These are phyloP conservation scores for Phocides pigmalion DNA, from an alignment of 1,140 invertebrate species.

Conservation along the genomic window DNA sequence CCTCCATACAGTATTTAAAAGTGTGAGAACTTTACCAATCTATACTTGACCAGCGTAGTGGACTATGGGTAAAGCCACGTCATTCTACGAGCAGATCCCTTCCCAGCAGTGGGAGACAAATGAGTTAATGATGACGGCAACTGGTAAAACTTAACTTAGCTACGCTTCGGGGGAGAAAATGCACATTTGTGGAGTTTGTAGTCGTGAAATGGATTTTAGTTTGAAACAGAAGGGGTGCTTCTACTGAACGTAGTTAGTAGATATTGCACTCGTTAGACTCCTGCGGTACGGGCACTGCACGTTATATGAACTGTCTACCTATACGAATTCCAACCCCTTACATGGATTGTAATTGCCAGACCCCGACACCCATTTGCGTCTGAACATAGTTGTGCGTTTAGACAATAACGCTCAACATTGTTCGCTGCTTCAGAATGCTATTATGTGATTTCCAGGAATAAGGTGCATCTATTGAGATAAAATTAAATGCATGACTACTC, in stretches of 20 bases:
- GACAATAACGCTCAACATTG: conserved; percentile 12
- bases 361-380: conserved; percentile 47
- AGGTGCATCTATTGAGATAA: conserved; percentile 2
- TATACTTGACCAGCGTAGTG: too few relatives aligned
- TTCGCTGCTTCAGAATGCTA: conserved; percentile 30
- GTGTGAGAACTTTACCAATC: too few relatives aligned
- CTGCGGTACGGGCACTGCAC: conserved; percentile 53
- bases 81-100: too few relatives aligned
- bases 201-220: conserved; percentile 74
- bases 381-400: conserved; percentile 28
- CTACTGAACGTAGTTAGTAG: conserved; percentile 68
- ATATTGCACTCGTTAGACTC: conserved; percentile 73
- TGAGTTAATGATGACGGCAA: too few relatives aligned
- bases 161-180: conserved; percentile 60
- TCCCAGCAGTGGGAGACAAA: too few relatives aligned
- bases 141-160: conserved; percentile 72
- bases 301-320: conserved; percentile 61
- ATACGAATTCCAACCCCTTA: conserved; percentile 56
- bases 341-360: conserved; percentile 54
- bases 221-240: conserved; percentile 73
- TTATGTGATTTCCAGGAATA: conserved; percentile 5
- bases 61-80: too few relatives aligned
- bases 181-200: conserved; percentile 70
- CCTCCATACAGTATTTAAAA: too few relatives aligned
- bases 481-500: conserved; percentile 1